Conservation (phyloP, 2,888 invertebrate genomes). For the Pomacea canaliculata region DNA sequence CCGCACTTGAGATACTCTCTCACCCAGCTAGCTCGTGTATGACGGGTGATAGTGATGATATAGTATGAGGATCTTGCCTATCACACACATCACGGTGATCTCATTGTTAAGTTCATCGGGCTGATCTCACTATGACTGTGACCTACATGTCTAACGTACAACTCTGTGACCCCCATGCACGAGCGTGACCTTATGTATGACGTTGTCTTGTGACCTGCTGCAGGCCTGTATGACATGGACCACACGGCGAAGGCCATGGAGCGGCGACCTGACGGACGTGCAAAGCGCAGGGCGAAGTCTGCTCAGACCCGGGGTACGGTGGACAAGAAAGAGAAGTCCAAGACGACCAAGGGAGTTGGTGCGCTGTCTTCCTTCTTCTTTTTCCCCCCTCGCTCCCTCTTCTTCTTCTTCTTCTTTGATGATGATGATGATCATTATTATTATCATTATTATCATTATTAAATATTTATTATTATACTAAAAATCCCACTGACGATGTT, state of each 20-base stretch:
- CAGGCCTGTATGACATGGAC: conserved; percentile 61
- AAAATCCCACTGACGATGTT: neutral
- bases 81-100: too few species aligned
- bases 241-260: conserved; percentile 48
- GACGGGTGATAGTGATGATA: too few species aligned
- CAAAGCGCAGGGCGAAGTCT: conserved; percentile 24
- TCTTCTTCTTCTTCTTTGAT: neutral
- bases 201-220: conserved; percentile 12
- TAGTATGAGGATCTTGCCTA: too few species aligned
- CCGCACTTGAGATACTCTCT: too few species aligned
- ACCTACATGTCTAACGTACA: too few species aligned
- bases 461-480: neutral
- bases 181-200: too few species aligned
- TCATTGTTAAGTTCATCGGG: too few species aligned
- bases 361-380: neutral
- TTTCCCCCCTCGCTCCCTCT: neutral
- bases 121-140: too few species aligned
- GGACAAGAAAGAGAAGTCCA: conserved; percentile 28
- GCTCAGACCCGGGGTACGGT: conserved; percentile 18
- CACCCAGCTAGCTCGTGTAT: too few species aligned
- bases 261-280: conserved; percentile 31
- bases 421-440: neutral
- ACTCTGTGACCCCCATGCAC: too few species aligned
- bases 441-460: neutral
- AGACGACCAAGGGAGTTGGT: conserved; percentile 25